phyloP scores from a whole-genome alignment of 2,797 vertebrate species.

The Staurois parvus region DNA sequence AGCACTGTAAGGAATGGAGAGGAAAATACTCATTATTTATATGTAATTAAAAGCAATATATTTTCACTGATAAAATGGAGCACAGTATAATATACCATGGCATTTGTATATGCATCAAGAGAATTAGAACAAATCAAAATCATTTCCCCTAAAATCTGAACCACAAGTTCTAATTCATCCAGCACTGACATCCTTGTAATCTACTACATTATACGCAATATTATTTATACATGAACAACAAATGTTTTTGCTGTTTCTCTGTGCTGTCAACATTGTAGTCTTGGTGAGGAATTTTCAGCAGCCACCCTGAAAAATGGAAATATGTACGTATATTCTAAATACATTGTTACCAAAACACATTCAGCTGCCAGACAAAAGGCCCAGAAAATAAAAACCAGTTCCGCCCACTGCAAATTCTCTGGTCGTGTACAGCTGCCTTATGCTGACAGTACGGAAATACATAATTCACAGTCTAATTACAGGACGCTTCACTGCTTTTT shows the following conservation, averaged over 20 bases:
- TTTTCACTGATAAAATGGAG: constrained; percentile 2
- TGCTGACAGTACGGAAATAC: constrained; percentile 58
- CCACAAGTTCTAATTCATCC: constrained; percentile 22
- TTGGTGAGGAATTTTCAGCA: constrained; percentile 30
- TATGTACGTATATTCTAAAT: constrained; percentile 56
- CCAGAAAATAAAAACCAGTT: constrained; percentile 41
- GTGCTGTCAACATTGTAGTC: constrained; percentile 30
- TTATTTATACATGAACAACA: constrained; percentile 34
- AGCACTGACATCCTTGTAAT: constrained; percentile 16
- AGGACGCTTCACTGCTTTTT: constrained; percentile 55
- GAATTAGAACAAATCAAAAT: constrained; percentile 17
- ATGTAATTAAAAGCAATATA: constrained; percentile 42
- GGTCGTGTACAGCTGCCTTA: constrained; percentile 53
- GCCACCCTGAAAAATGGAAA: constrained; percentile 45
- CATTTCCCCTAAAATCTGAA: constrained; percentile 16
- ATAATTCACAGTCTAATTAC: constrained; percentile 61
- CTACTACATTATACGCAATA: constrained; percentile 15
- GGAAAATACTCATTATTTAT: constrained; percentile 22
- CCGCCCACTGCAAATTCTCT: constrained; percentile 55
- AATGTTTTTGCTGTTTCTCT: background rate
- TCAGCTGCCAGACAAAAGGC: constrained; percentile 55
- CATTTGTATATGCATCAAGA: constrained; percentile 3
- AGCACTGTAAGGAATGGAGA: constrained; percentile 8
- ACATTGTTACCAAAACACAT: constrained; percentile 51
- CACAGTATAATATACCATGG: constrained; percentile 2